Base-by-base conservation (phyloP, 2,113 vertebrate species). In the Gallinago undulata region DNA sequence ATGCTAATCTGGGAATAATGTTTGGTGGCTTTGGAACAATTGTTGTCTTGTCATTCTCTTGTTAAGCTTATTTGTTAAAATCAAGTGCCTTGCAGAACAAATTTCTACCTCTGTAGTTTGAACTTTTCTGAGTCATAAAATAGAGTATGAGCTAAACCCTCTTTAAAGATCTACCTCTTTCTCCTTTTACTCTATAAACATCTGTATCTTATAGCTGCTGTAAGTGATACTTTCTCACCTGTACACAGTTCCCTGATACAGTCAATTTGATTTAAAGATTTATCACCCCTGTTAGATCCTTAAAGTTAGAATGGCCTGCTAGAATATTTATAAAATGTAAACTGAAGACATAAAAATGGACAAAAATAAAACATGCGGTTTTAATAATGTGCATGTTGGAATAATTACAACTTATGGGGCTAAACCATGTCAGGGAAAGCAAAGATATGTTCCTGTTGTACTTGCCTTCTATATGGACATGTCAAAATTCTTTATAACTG, bases 241-340 rank as follows among this genome's bases (percentile, higher is more conserved):
- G 69, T 79, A 72, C 89, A 66, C 15, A 53, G n/a, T 90, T 94
- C 79, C 70, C 30, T 66, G 79, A 88, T 93, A 95, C 5, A 96
- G n/a, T 83, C 63, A 82, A 89, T 93, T 94, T 96, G 82, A 95
- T 94, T 87, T 66, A 89, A 94, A 83, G 19, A 80, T 95, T 95
- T 96, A 94, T 56, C 62, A 89, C 22, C 28, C 22, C 19, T 76
- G 41, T 70, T 90, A 85, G 74, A 94, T 84, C 74, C 39, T 85
- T 94, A 92, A 93, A 75, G 68, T 82, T 89, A 84, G 35, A 93
- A 89, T 59, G 47, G 28, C 41, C 63, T 92, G 48, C 73, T 76
- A 85, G 77, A 92, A 91, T 92, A 94, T 92, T 90, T 96, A 80
- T 96, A 94, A 93, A 88, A 69, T 67, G 82, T 83, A 97, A 96